Base-by-base conservation (phyloP, 2,888 invertebrate genomes). In the Erpobdella octoculata region DNA sequence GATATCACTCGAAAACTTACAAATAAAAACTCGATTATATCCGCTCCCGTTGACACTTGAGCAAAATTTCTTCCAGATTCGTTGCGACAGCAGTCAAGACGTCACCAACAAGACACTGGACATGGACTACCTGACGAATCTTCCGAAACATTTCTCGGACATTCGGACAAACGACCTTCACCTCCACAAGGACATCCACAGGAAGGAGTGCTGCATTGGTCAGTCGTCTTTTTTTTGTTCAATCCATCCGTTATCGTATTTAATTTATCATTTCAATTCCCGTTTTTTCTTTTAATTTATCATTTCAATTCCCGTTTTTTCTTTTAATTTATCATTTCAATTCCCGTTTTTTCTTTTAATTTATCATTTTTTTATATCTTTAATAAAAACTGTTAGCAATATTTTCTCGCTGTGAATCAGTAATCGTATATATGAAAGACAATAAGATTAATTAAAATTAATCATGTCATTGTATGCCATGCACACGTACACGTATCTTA, bases 11-110 rank as follows among this genome's bases (percentile, higher is more conserved):
- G n/a, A n/a, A n/a, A n/a, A n/a, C n/a, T n/a, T n/a, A n/a, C n/a
- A n/a, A n/a, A n/a, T n/a, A n/a, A n/a, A n/a, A n/a, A n/a, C n/a
- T n/a, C n/a, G n/a, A n/a, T n/a, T n/a, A n/a, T n/a, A n/a, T n/a
- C n/a, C n/a, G n/a, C n/a, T n/a, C 53, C 53, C 9, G 9, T 18
- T 41, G 9, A 12, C 41, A 12, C 41, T 12, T 28, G 53, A 46
- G 21, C 46, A 28, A 53, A n/a, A n/a, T n/a, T 53, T 28, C 2
- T 33, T 76, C 18, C 78, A 81, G 80, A 75, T 80, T 59, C 78
- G 82, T 66, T 80, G 82, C 37, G 83, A 83, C 75, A 82, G 82
- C 74, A 79, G 79, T 15, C 79, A 79, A 61, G 81, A 81, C 72
- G 74, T 81, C 21, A 78, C 80, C 15, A 74, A 76, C 46, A 21